Conservation (phyloP, 2,797 vertebrate species). For the Trematomus bernacchii region DNA sequence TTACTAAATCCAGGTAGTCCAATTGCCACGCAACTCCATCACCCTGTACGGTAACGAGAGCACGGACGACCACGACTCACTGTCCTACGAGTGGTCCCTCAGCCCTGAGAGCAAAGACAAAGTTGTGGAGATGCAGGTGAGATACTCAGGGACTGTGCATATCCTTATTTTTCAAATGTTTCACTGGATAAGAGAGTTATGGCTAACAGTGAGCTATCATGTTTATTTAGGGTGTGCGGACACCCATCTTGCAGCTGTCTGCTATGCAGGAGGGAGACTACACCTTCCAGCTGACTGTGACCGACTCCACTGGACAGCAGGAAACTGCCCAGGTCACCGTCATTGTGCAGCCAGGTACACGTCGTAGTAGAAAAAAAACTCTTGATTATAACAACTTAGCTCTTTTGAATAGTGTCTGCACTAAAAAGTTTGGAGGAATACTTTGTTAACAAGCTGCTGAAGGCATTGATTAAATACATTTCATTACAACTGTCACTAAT, state of each 20-base stretch:
- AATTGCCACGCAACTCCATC: conserved; percentile 94
- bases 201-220: background rate
- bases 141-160: background rate
- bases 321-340: conserved; percentile 95
- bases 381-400: background rate
- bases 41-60: conserved; percentile 94
- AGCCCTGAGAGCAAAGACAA: conserved; percentile 96
- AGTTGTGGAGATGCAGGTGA: conserved; percentile 99
- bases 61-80: conserved; percentile 94
- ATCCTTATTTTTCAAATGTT: background rate
- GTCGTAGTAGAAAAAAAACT: background rate
- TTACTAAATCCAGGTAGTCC: conserved; percentile 90
- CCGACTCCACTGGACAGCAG: conserved; percentile 94
- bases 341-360: conserved; percentile 95
- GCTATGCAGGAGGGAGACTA: conserved; percentile 98
- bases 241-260: conserved; percentile 93
- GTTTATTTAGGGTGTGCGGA: conserved; percentile 91
- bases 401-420: background rate
- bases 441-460: background rate
- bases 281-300: conserved; percentile 97
- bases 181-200: accelerated
- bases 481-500: background rate
- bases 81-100: conserved; percentile 97
- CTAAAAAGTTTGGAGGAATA: background rate
- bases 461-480: background rate